Conservation (phyloP, 2,888 invertebrate species). For the Pristionchus japonicus region DNA sequence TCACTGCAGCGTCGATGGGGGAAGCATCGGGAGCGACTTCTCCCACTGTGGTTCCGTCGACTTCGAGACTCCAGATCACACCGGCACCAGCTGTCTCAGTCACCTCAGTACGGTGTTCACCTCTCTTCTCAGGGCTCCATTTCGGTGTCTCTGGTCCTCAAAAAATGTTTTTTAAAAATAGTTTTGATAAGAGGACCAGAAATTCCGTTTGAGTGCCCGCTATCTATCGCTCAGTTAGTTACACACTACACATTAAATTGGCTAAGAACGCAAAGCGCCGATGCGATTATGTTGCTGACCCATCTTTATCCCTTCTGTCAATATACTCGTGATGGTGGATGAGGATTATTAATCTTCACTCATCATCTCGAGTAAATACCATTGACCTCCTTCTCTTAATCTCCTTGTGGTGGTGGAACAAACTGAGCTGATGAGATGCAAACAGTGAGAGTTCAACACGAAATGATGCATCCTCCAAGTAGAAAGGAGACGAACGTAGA, state of each 20-base stretch:
- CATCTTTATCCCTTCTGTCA: neutral
- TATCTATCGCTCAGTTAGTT: conserved; percentile 39
- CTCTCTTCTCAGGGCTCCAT: neutral
- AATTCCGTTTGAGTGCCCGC: neutral
- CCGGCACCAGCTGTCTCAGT: neutral
- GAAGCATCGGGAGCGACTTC: neutral
- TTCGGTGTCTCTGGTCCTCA: neutral
- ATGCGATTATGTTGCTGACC: conserved; percentile 9
- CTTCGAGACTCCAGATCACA: neutral
- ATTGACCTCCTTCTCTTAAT: neutral
- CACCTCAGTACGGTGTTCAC: conserved; percentile 41
- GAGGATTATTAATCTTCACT: neutral
- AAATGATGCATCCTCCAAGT: neutral
- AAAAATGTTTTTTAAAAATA: no score
- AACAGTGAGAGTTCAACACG: neutral
- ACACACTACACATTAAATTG: neutral
- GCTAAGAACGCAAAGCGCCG: neutral
- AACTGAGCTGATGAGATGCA: neutral
- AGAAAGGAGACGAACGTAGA: neutral
- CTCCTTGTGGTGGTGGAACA: conserved; percentile 8
- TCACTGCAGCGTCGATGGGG: conserved; percentile 41
- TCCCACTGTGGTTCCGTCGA: neutral
- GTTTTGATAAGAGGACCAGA: neutral
- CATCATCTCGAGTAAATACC: neutral
- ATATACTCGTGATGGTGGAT: neutral